Evolutionary conservation across 1,140 invertebrate genomes (phyloP).

Genomic region (Holotrichia oblita): DNA sequence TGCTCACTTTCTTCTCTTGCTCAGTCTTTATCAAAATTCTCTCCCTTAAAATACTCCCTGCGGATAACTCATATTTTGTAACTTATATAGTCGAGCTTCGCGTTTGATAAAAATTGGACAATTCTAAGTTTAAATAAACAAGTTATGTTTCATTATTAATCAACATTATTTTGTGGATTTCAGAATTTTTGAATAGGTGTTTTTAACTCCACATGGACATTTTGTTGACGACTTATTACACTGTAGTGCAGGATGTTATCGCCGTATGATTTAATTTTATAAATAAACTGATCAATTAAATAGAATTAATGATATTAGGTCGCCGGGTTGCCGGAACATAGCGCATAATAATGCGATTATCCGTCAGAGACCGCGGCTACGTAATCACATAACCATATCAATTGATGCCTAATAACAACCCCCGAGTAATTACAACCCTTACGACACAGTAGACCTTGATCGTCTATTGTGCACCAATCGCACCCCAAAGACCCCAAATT

Average conservation of each 20-base stretch:
- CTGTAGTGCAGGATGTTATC: not conserved
- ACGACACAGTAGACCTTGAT: conserved; percentile 48
- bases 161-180: too few relatives aligned
- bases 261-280: not conserved
- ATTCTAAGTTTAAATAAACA: too few relatives aligned
- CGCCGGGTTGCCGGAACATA: not conserved
- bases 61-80: too few relatives aligned
- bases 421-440: conserved; percentile 52
- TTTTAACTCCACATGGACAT: too few relatives aligned
- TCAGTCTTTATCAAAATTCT: too few relatives aligned
- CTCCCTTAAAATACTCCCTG: too few relatives aligned
- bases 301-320: conserved; percentile 34
- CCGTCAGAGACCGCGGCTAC: conserved; percentile 49
- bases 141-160: too few relatives aligned
- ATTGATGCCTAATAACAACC: conserved; percentile 60
- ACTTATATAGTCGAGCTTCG: too few relatives aligned
- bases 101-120: too few relatives aligned
- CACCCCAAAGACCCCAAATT: conserved; percentile 47
- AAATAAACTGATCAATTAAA: conserved; percentile 34
- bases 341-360: conserved; percentile 58
- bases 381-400: conserved; percentile 61
- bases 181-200: too few relatives aligned
- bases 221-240: too few relatives aligned
- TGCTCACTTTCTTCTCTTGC: too few relatives aligned
- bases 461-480: conserved; percentile 49